Conservation (phyloP, 2,797 vertebrate genomes). For the Chelon auratus region DNA sequence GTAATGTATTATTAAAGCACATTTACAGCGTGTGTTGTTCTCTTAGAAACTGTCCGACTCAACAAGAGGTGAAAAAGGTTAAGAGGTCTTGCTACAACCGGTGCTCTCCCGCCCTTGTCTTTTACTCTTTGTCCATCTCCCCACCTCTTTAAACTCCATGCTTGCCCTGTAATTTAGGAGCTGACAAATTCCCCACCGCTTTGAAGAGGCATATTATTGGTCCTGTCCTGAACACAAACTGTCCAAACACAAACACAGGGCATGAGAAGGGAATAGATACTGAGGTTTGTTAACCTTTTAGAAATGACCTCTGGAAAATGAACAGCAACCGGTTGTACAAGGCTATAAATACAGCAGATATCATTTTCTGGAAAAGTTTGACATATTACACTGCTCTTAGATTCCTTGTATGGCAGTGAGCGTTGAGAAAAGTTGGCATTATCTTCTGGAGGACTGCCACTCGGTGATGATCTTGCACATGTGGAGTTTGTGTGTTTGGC, state of each 20-base stretch:
- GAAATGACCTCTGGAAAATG: not conserved
- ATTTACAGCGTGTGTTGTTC: not conserved
- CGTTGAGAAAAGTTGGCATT: not conserved
- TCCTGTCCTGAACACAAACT: slow-evolving; percentile 6
- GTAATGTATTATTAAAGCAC: not conserved
- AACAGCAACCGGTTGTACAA: not conserved
- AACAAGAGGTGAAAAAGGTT: slow-evolving; percentile 1
- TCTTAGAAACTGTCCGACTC: not conserved
- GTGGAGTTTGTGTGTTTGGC: not conserved
- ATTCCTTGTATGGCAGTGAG: not conserved
- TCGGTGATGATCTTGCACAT: slow-evolving; percentile 8
- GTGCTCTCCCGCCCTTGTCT: not conserved
- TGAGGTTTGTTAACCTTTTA: not conserved
- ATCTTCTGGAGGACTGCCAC: slow-evolving; percentile 2
- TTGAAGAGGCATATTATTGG: slow-evolving; percentile 25
- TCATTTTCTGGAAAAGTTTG: not conserved
- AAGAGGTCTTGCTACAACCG: not conserved
- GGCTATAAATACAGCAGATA: not conserved
- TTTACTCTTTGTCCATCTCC: not conserved
- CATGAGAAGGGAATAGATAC: not conserved
- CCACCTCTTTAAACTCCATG: slow-evolving; percentile 13
- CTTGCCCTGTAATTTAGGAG: slow-evolving; percentile 42
- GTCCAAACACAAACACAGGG: slow-evolving; percentile 27
- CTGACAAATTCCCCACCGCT: slow-evolving; percentile 52
- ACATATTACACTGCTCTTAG: not conserved